These are phyloP conservation scores for Polia nebulosa DNA, from an alignment of 2,888 invertebrate genomes.

Conservation along the genomic window DNA sequence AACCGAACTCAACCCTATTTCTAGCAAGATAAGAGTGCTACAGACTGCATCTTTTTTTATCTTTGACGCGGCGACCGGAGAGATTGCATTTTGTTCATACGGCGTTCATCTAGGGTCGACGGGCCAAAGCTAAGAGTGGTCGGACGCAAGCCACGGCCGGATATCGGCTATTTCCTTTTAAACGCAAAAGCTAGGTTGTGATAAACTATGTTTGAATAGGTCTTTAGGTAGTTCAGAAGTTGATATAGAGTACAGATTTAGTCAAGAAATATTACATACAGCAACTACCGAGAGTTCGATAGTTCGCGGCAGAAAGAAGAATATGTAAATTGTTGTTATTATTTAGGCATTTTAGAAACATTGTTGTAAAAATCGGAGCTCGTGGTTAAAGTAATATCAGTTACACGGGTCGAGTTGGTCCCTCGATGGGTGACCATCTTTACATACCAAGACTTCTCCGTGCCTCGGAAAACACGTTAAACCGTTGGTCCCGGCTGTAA, in stretches of 20 bases:
- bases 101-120: constrained; percentile 79
- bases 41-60: constrained; percentile 68
- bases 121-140: constrained; percentile 71
- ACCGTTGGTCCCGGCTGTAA: no score
- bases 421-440: no score
- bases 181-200: neutral
- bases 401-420: no score
- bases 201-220: constrained; percentile 17
- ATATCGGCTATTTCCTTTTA: constrained; percentile 49
- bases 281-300: neutral
- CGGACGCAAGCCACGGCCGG: constrained; percentile 56
- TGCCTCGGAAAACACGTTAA: no score
- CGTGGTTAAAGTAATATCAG: no score
- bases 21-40: constrained; percentile 34
- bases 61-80: constrained; percentile 74
- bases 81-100: constrained; percentile 86
- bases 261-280: no score
- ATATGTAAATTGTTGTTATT: no score
- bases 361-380: no score
- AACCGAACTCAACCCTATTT: constrained; percentile 61
- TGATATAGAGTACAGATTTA: no score
- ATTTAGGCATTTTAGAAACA: no score
- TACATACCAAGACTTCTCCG: no score
- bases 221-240: neutral
- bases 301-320: no score